These are phyloP conservation scores for Drosophila cardini DNA, from an alignment of 1,140 invertebrate genomes.

Conservation along the genomic window DNA sequence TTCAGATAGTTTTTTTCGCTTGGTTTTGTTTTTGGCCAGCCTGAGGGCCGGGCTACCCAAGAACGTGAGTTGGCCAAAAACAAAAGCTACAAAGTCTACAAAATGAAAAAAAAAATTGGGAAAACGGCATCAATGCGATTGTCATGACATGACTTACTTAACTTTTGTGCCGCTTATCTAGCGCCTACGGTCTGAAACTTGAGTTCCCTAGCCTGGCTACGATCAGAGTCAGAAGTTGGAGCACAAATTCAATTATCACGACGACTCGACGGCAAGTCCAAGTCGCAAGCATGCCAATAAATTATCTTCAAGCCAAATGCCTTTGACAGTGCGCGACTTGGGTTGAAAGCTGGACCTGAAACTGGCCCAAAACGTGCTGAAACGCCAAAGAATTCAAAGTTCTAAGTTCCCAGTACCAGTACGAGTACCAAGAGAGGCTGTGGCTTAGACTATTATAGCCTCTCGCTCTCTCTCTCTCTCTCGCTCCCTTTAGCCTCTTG, in stretches of 20 bases:
- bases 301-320: constrained; percentile 80
- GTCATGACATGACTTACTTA: constrained; percentile 83
- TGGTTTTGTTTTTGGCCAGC: constrained; percentile 12
- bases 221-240: constrained; percentile 26
- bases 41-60: constrained; percentile 53
- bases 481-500: constrained; percentile 20
- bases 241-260: constrained; percentile 83
- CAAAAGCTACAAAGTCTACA: background rate
- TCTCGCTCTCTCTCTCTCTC: too few relatives aligned
- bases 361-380: constrained; percentile 79
- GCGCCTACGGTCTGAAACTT: constrained; percentile 55
- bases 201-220: constrained; percentile 20
- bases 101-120: background rate
- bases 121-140: constrained; percentile 64
- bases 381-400: constrained; percentile 41
- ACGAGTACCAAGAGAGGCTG: too few relatives aligned
- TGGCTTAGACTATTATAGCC: background rate
- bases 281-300: constrained; percentile 74
- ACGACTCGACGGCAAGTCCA: constrained; percentile 63
- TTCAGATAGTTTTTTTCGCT: background rate
- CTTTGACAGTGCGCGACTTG: constrained; percentile 74
- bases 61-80: constrained; percentile 65
- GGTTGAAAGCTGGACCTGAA: constrained; percentile 41
- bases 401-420: constrained; percentile 30
- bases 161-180: constrained; percentile 73